phyloP scores from a whole-genome alignment of 2,113 vertebrate species.

The Elephas maximus region DNA sequence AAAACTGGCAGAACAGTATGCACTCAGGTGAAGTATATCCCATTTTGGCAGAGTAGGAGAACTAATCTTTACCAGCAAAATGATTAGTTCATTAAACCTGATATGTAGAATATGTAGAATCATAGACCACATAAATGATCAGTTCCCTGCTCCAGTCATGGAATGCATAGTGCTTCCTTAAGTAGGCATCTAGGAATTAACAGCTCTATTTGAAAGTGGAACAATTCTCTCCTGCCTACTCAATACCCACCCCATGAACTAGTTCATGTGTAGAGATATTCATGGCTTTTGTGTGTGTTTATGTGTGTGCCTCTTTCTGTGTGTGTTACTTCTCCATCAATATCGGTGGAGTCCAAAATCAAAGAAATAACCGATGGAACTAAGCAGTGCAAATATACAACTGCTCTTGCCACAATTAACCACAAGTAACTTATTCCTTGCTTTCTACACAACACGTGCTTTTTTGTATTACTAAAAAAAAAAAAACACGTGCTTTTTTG shows the following conservation, averaged over 20 bases:
- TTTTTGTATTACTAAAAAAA: not conserved
- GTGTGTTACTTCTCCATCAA: not conserved
- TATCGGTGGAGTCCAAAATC: not conserved
- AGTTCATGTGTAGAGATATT: not conserved
- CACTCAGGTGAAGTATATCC: not conserved
- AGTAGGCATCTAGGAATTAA: not conserved
- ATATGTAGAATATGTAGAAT: accelerated
- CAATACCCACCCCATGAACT: not conserved
- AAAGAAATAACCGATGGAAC: not conserved
- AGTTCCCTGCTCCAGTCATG: not conserved
- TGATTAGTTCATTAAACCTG: not conserved
- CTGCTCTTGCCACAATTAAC: not conserved
- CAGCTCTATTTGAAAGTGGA: not conserved
- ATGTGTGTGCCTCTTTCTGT: too few relatives aligned
- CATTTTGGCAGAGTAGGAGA: not conserved
- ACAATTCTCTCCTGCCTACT: not conserved
- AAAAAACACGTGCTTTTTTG: too few relatives aligned
- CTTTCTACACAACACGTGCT: too few relatives aligned
- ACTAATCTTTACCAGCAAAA: not conserved
- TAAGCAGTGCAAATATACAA: not conserved
- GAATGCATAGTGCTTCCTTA: not conserved
- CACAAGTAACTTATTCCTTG: not conserved
- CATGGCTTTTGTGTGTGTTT: not conserved
- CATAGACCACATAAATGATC: not conserved
- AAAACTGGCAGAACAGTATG: not conserved